phyloP scores from a whole-genome alignment of 1,140 invertebrate species.

The Conopomorpha cramerella region DNA sequence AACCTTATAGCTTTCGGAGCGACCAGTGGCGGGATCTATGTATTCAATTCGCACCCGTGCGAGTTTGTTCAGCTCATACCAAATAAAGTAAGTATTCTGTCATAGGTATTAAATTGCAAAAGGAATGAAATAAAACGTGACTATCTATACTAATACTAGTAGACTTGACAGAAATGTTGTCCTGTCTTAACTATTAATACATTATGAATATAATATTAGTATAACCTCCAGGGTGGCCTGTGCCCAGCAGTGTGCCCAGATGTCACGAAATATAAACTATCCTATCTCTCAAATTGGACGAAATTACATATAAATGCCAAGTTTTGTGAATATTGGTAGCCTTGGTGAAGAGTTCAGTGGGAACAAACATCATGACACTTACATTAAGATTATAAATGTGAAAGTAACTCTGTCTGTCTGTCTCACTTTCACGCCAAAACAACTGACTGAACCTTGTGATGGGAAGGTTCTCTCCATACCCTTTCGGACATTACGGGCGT shows the following conservation, averaged over 20 bases:
- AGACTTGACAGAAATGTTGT: no score
- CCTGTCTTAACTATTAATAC: no score
- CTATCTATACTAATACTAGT: not conserved
- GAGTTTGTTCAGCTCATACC: conserved; percentile 77
- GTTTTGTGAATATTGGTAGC: no score
- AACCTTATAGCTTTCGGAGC: conserved; percentile 76
- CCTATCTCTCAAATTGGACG: no score
- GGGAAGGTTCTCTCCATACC: not conserved
- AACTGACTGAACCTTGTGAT: not conserved
- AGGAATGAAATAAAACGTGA: no score
- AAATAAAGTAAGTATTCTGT: conserved; percentile 73
- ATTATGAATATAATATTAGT: no score
- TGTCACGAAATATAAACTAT: no score
- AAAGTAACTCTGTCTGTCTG: not conserved
- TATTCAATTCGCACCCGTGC: conserved; percentile 73
- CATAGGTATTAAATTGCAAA: no score
- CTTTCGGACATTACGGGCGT: not conserved
- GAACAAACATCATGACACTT: not conserved
- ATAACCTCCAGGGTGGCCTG: no score
- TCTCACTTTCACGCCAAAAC: not conserved
- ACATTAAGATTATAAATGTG: not conserved
- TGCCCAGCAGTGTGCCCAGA: no score
- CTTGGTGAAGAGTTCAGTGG: not conserved
- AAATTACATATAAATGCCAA: no score
- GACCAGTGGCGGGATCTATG: conserved; percentile 77